These are phyloP conservation scores for Adineta ricciae DNA, from an alignment of 2,888 invertebrate genomes.

Conservation along the genomic window DNA sequence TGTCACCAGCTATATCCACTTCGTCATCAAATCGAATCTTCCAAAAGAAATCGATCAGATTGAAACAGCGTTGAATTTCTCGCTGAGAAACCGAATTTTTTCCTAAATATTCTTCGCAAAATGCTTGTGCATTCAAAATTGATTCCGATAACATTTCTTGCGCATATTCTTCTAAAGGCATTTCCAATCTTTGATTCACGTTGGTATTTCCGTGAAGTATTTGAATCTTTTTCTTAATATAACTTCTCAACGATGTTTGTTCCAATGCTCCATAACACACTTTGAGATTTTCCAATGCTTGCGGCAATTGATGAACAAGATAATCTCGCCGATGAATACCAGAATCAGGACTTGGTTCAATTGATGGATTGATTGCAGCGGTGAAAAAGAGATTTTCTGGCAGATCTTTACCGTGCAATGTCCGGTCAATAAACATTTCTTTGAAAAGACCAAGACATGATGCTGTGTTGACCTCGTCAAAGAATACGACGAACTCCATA, in stretches of 20 bases:
- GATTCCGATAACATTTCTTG: neutral
- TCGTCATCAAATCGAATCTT: neutral
- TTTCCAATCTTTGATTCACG: neutral
- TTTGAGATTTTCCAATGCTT: neutral
- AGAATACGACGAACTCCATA: neutral
- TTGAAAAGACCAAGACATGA: slow-evolving; percentile 12
- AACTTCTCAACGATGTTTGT: neutral
- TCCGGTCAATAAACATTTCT: slow-evolving; percentile 13
- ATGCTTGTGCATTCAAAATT: neutral
- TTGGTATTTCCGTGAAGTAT: neutral
- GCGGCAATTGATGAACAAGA: slow-evolving; percentile 2
- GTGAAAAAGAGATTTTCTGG: slow-evolving; percentile 22
- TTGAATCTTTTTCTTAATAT: neutral
- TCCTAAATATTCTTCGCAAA: slow-evolving; percentile 1
- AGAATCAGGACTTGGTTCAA: neutral
- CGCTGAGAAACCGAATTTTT: neutral
- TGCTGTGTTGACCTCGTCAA: neutral
- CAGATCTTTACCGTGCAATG: neutral
- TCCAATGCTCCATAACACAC: neutral
- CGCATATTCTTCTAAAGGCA: slow-evolving; percentile 1
- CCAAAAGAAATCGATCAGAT: slow-evolving; percentile 21
- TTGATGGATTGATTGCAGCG: slow-evolving; percentile 27
- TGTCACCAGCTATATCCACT: neutral
- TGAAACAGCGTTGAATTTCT: slow-evolving; percentile 20
- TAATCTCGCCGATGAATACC: neutral